Percentiles rank a stretch among this genome's conserved stretches.
Conservation (phyloP, 2,888 invertebrate genomes). For the Trisateles emortualis region DNA sequence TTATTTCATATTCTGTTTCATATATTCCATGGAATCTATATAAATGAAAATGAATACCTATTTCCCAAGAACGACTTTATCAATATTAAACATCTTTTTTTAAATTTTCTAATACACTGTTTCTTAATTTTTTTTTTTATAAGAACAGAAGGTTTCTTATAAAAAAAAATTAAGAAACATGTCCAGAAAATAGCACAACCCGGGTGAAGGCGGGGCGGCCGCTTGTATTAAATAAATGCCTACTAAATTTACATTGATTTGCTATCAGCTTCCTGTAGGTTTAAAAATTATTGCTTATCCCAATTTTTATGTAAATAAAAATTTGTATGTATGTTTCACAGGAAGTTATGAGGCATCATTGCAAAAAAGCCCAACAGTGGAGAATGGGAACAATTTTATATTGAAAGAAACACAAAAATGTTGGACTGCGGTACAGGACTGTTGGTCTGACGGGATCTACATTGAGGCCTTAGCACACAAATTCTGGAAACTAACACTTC, state of each 20-base stretch:
- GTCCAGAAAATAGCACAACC: too few relatives aligned
- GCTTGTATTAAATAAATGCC: too few relatives aligned
- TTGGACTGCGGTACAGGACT: constrained; percentile 82
- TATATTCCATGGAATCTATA: not conserved
- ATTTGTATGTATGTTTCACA: constrained; percentile 52
- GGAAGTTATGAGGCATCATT: constrained; percentile 77
- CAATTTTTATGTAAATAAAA: too few relatives aligned
- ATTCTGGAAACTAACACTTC: constrained; percentile 96
- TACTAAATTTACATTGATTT: not conserved
- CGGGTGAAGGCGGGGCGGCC: too few relatives aligned
- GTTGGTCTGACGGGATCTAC: constrained; percentile 94
- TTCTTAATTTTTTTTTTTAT: too few relatives aligned
- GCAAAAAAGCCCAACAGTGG: constrained; percentile 63
- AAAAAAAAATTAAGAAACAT: too few relatives aligned
- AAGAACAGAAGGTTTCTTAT: too few relatives aligned
- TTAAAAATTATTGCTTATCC: too few relatives aligned
- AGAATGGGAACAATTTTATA: constrained; percentile 71
- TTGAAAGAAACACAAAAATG: constrained; percentile 81
- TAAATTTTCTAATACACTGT: not conserved
- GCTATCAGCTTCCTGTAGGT: too few relatives aligned
- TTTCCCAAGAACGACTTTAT: too few relatives aligned
- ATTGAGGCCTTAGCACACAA: constrained; percentile 92
- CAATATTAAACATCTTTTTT: too few relatives aligned
- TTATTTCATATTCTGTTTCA: not conserved
- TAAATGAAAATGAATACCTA: too few relatives aligned